Percentiles rank a stretch among this genome's conserved stretches.
Evolutionary conservation across 1,140 invertebrate species (phyloP).

Genomic region (Mercenaria mercenaria): DNA sequence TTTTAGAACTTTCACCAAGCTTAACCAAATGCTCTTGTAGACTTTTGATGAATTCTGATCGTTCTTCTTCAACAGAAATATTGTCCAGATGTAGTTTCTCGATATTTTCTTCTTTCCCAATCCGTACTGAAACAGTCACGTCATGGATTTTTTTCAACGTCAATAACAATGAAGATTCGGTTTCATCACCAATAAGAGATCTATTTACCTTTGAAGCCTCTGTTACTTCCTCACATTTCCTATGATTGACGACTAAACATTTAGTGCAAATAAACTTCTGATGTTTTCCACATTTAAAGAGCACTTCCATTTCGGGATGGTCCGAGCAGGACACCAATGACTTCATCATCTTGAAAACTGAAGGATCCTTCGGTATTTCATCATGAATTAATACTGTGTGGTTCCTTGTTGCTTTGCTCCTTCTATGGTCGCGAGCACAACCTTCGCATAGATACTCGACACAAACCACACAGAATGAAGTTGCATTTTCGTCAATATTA

Average conservation of each 20-base stretch:
- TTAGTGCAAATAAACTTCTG: slow-evolving; percentile 13
- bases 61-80: not conserved
- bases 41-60: not conserved
- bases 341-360: slow-evolving; percentile 2
- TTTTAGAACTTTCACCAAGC: not conserved
- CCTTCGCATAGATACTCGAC: slow-evolving; percentile 2
- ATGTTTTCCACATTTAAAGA: slow-evolving; percentile 20
- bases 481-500: not conserved
- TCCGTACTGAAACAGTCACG: not conserved
- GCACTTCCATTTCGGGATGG: slow-evolving; percentile 12
- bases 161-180: not conserved
- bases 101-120: slow-evolving; percentile 1
- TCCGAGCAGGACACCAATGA: not conserved
- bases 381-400: not conserved
- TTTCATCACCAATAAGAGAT: not conserved
- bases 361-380: not conserved
- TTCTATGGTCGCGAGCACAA: slow-evolving; percentile 9
- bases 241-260: slow-evolving; percentile 29
- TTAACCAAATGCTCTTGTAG: not conserved
- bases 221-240: slow-evolving; percentile 21
- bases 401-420: slow-evolving; percentile 2
- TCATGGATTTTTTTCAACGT: not conserved
- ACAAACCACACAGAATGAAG: slow-evolving; percentile 17
- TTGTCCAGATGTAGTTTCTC: not conserved
- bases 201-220: not conserved